A percentile compares a stretch with the other conserved stretches of the same genome.
These are phyloP conservation scores for Marmota flaviventris DNA, from an alignment of 2,113 vertebrate genomes.

Conservation along the genomic window DNA sequence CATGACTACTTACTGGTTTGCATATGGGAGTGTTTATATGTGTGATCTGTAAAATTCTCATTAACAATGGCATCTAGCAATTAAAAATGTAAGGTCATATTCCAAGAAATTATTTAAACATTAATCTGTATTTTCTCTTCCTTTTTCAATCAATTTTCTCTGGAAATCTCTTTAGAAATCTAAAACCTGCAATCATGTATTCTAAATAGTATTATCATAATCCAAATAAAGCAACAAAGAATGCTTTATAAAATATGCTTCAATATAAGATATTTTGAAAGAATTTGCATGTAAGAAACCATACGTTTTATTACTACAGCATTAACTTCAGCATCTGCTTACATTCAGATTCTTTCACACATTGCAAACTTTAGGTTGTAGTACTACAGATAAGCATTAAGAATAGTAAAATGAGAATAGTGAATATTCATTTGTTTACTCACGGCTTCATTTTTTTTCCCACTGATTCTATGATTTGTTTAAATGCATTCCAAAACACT, in stretches of 20 bases:
- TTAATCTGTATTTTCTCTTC: not conserved
- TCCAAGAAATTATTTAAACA: not conserved
- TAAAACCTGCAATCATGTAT: not conserved
- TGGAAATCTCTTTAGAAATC: not conserved
- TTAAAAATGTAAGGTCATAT: not conserved
- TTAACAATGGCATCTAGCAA: not conserved
- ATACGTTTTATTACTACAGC: not conserved
- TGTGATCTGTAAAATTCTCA: conserved; percentile 36
- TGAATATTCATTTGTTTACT: conserved; percentile 21
- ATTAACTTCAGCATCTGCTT: conserved; percentile 3
- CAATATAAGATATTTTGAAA: conserved; percentile 2
- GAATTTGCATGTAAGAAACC: not conserved
- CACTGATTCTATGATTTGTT: conserved; percentile 25
- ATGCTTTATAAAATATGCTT: not conserved
- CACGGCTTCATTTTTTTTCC: not conserved
- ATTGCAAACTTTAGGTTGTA: conserved; percentile 17
- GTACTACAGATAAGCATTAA: not conserved
- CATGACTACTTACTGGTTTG: not conserved
- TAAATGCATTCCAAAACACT: conserved; percentile 46
- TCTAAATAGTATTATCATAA: not conserved
- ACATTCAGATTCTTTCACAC: not conserved
- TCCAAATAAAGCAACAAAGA: conserved; percentile 25
- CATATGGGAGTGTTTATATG: not conserved
- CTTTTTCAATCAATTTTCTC: conserved; percentile 18
- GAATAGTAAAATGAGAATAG: not conserved